Evolutionary conservation across 2,888 invertebrate genomes (phyloP).

Genomic region (Acanthosepion esculentum): DNA sequence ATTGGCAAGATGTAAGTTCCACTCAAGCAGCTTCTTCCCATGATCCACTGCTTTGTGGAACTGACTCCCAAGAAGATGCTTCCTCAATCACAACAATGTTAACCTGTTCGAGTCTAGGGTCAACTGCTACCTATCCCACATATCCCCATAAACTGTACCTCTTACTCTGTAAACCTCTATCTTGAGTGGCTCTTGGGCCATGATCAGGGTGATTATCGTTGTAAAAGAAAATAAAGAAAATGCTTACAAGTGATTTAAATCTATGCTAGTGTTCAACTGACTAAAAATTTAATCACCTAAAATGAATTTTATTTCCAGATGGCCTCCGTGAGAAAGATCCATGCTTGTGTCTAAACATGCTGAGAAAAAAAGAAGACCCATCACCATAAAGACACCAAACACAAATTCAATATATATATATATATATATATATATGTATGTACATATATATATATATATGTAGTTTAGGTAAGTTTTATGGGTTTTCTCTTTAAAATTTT

Average conservation of each 20-base stretch:
- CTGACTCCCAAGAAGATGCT: no score
- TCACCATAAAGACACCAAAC: not conserved
- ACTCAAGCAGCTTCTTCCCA: no score
- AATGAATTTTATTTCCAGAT: not conserved
- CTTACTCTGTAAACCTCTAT: no score
- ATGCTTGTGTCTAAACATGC: not conserved
- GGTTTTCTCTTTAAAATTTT: not conserved
- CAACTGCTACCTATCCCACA: no score
- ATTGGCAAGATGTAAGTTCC: no score
- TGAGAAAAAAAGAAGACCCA: not conserved
- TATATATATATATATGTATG: constrained; percentile 4
- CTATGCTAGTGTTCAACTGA: not conserved
- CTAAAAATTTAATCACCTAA: not conserved
- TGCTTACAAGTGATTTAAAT: not conserved
- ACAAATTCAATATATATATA: constrained; percentile 35
- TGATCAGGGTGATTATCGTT: no score
- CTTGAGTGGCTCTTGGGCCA: no score
- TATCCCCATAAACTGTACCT: no score
- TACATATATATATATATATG: not conserved
- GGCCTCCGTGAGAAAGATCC: constrained; percentile 6
- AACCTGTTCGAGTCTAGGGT: no score
- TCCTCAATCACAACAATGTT: no score
- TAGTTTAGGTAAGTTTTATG: not conserved
- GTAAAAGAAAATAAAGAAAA: not conserved
- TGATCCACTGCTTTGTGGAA: no score